These are phyloP conservation scores for Pomacea maculata DNA, from an alignment of 1,140 invertebrate genomes.

Conservation along the genomic window DNA sequence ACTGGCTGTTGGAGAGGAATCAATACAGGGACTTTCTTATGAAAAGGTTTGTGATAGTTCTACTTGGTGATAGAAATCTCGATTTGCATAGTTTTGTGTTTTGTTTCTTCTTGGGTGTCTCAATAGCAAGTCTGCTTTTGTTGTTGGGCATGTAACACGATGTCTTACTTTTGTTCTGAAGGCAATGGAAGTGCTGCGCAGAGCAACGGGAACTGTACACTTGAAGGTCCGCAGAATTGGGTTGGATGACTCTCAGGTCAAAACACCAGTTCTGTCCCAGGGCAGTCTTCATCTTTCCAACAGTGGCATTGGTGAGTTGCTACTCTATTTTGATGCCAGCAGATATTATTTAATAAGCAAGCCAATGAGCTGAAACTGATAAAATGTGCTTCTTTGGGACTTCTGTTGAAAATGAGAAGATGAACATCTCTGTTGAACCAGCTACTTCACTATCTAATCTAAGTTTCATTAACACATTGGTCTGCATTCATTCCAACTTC, in stretches of 20 bases:
- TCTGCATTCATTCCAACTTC: too few species aligned
- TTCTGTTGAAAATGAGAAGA: too few species aligned
- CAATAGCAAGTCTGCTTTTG: background rate
- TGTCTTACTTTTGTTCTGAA: slow-evolving; percentile 30
- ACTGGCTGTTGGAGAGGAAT: slow-evolving; percentile 90
- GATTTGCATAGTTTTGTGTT: background rate
- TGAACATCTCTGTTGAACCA: too few species aligned
- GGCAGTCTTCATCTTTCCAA: slow-evolving; percentile 28
- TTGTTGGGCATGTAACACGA: background rate
- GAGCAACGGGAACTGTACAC: slow-evolving; percentile 52
- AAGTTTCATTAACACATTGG: too few species aligned
- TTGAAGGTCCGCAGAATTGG: slow-evolving; percentile 55
- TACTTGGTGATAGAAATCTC: background rate
- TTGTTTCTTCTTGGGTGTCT: background rate
- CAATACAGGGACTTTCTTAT: slow-evolving; percentile 74
- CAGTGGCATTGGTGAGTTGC: background rate
- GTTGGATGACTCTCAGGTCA: slow-evolving; percentile 5
- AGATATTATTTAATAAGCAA: too few species aligned
- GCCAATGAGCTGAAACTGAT: too few species aligned
- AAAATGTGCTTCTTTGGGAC: too few species aligned
- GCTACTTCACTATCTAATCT: too few species aligned
- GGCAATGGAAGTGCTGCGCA: slow-evolving; percentile 60
- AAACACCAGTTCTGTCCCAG: background rate
- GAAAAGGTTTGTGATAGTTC: slow-evolving; percentile 47
- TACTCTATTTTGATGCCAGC: background rate